Evolutionary conservation across 2,797 vertebrate species (phyloP), one percentile per base, ranked within the genome.

Genomic region (Pempheris klunzingeri): DNA sequence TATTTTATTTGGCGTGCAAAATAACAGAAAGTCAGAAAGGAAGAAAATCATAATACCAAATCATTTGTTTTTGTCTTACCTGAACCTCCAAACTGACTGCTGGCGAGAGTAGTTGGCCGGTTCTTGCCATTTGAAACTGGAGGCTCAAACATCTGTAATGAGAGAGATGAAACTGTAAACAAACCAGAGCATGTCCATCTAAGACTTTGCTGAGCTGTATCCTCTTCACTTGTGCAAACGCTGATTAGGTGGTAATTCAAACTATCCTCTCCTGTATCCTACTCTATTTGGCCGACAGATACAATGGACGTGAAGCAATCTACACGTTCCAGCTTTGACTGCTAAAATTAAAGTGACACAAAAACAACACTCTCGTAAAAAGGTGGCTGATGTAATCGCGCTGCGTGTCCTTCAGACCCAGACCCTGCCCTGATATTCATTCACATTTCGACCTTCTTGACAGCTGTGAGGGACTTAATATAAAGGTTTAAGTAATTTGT

Each of bases 101-200:
- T 96, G 0, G 94, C 94, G 55, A 98, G 95, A 63, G 97, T 95
- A 53, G 96, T 94, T 0, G 96, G 95, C 91, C 97, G 96, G 92
- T 95, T 97, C 93, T 97, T 99, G 74, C 98, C 97, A 68, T 97
- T 98, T 85, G 96, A 92, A 90, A 97, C 96, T 18, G 97, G 97
- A 87, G 96, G 94, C 26, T 97, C 97, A 92, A 99, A 99, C 97
- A 99, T 99, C 98, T 99, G 86, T 80, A 95, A 92, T 80, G 86
- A 87, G 58, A 89, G 36, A 38, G 76, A 77, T 4, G 8, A 58
- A 71, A 75, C 3, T 32, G 58, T 83, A 6, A 79, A 78, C 24
- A 77, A 67, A 78, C 11, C 28, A 59, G 14, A 49, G 9, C 2
- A 55, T 59, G n/a, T 44, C 26, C 49, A 41, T 53, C 3, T n/a